Base-by-base conservation (phyloP, 2,888 invertebrate genomes). In the Aporophyla nigra region DNA sequence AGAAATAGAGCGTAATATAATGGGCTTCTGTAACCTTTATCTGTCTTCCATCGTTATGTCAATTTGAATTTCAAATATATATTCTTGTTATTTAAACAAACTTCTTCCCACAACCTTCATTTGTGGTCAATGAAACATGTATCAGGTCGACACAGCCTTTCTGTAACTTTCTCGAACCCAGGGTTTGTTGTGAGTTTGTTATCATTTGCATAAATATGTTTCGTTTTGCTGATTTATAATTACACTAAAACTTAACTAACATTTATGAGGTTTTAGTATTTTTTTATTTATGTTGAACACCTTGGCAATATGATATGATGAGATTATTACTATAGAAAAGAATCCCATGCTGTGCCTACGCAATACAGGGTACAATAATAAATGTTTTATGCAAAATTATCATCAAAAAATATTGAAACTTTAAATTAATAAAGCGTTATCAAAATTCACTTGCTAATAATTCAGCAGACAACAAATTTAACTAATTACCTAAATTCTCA, bases 51-150 rank as follows among this genome's bases (percentile, higher is more conserved):
- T 43, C 19, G 59, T 33, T 69, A 43, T 27, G 7, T 14, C 49
- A 7, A 80, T 80, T 73, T 84, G 46, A 80, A 73, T 73, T 69
- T 62, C 61, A 73, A 84, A 84, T 80, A 19, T 58, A 9, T 59
- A n/a, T 59, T 2, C 21, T 43, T 4, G 14, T 56, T 82, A 61
- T 62, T 76, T 66, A 71, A 7, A 16, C 10, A 56, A 53, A 66
- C 19, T 72, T 21, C 73, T 53, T 40, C 65, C 53, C 40, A 80
- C 54, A 49, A 0, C 27, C 5, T 19, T 61, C 33, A 65, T 80
- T 84, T 54, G 46, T 51, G 71, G 59, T 80, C 49, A 80, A 51
- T 72, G 67, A 62, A 59, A 51, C 46, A 51, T 54, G 51, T n/a
- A 53, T 46, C 24, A 53, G 16, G 40, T 49, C 33, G 2, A 54